These are phyloP conservation scores for Acropternis orthonyx DNA, from an alignment of 2,797 vertebrate genomes.

Conservation along the genomic window DNA sequence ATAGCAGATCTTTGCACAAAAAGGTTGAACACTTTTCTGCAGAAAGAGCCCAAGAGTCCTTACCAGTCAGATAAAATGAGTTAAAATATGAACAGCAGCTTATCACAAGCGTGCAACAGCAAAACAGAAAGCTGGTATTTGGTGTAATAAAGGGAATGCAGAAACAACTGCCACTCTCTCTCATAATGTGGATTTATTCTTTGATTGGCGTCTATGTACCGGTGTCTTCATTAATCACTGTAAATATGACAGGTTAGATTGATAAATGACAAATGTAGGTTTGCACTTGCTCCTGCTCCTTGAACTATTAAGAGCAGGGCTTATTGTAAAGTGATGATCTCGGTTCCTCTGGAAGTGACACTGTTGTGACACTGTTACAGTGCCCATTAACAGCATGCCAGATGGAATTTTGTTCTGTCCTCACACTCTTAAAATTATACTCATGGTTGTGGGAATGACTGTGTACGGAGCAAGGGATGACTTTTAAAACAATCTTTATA, in stretches of 20 bases:
- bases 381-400: conserved; percentile 74
- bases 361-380: conserved; percentile 53
- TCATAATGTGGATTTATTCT: background rate
- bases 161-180: background rate
- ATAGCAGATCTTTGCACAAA: background rate
- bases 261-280: conserved; percentile 61
- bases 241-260: conserved; percentile 59
- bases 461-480: conserved; percentile 30
- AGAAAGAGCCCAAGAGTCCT: background rate
- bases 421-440: conserved; percentile 70
- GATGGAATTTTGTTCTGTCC: conserved; percentile 70
- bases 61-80: background rate
- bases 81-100: background rate
- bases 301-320: conserved; percentile 56
- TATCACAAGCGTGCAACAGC: background rate
- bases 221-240: conserved; percentile 53
- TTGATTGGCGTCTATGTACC: background rate
- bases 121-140: background rate
- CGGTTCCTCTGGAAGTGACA: conserved; percentile 67
- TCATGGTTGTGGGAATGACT: conserved; percentile 37
- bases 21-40: background rate
- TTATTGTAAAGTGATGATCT: conserved; percentile 64
- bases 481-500: conserved; percentile 44
- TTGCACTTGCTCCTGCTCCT: conserved; percentile 53
- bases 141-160: background rate